Evolutionary conservation across 53 echinoderm and acorn worm genomes (phyloP).

Genomic region (Holothuria leucospilota): DNA sequence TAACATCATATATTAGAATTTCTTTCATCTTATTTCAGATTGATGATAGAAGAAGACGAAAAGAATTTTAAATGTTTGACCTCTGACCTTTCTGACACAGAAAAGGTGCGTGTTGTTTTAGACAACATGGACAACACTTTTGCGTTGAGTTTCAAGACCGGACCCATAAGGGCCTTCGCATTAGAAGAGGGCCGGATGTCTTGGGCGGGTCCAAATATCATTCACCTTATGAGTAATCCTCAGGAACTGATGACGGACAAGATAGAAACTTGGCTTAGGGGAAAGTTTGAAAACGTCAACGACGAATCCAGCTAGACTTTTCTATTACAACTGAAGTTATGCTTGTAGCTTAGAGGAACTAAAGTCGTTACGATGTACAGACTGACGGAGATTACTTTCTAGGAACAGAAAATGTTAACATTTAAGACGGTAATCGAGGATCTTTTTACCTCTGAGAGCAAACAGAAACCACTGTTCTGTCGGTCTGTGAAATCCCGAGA

Average conservation of each 20-base stretch:
- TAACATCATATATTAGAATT: too few relatives aligned
- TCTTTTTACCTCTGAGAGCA: too few relatives aligned
- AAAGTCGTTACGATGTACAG: too few relatives aligned
- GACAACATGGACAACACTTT: slow-evolving; percentile 49
- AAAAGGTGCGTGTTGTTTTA: slow-evolving; percentile 37
- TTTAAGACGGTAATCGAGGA: too few relatives aligned
- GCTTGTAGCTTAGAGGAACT: too few relatives aligned
- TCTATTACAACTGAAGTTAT: too few relatives aligned
- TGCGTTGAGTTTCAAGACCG: slow-evolving; percentile 5
- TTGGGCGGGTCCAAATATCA: slow-evolving; percentile 39
- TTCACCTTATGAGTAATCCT: slow-evolving; percentile 38
- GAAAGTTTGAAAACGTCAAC: background rate
- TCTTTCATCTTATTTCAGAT: slow-evolving; percentile 6
- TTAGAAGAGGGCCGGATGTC: slow-evolving; percentile 2
- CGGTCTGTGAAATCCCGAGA: too few relatives aligned
- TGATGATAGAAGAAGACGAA: slow-evolving; percentile 41
- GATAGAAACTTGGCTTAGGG: slow-evolving; percentile 42
- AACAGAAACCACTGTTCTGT: too few relatives aligned
- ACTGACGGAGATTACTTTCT: too few relatives aligned
- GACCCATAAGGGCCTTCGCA: slow-evolving; percentile 39
- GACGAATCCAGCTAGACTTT: too few relatives aligned
- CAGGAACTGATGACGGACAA: slow-evolving; percentile 37
- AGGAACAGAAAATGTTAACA: too few relatives aligned
- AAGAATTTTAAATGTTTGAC: slow-evolving; percentile 52
- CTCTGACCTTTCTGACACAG: slow-evolving; percentile 28